These are phyloP conservation scores for Oscheius sp. DNA, from an alignment of 2,888 invertebrate species.

Conservation along the genomic window DNA sequence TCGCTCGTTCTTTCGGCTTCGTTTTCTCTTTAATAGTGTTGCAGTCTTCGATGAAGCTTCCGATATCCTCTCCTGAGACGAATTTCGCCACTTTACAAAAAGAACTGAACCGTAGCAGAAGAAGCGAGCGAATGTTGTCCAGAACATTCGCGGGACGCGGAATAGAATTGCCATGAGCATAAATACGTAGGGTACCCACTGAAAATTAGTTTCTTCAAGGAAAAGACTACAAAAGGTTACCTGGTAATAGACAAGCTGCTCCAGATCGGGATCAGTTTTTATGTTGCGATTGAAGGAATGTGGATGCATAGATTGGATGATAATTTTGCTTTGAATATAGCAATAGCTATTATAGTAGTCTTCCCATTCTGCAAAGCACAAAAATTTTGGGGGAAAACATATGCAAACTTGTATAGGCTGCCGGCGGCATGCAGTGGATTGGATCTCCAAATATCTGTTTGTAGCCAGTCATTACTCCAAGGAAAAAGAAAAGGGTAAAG, in stretches of 20 bases:
- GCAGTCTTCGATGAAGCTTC: neutral
- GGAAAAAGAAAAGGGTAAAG: neutral
- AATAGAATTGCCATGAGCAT: neutral
- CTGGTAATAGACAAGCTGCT: conserved; percentile 3
- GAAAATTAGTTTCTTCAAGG: neutral
- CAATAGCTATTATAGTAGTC: neutral
- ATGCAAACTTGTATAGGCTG: neutral
- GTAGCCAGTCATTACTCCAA: neutral
- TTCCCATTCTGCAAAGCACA: neutral
- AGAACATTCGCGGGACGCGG: neutral
- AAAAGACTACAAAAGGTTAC: neutral
- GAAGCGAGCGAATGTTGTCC: neutral
- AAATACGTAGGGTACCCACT: neutral
- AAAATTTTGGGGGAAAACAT: neutral
- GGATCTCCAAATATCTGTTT: conserved; percentile 1
- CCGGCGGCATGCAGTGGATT: conserved; percentile 1
- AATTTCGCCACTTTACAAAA: neutral
- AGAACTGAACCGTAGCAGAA: neutral
- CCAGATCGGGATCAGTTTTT: neutral
- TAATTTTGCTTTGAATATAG: neutral
- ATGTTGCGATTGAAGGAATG: neutral
- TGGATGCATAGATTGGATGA: neutral
- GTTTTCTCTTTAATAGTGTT: too few species aligned
- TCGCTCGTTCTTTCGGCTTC: too few species aligned
- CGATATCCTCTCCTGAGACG: neutral